Evolutionary conservation across 2,113 vertebrate genomes (phyloP).

Genomic region (Apeltes quadracus): DNA sequence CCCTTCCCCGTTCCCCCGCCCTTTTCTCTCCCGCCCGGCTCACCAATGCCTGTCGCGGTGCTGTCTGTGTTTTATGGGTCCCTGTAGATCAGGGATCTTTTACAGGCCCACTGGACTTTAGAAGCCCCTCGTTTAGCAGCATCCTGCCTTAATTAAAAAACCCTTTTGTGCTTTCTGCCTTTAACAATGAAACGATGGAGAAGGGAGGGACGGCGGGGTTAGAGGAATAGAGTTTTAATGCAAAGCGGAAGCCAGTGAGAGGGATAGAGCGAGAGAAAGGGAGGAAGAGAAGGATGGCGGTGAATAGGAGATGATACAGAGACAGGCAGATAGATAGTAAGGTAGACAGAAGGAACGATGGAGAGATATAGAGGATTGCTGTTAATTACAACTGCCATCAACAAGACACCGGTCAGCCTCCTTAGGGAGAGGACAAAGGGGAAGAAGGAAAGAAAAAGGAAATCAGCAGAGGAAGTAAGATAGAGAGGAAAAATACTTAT

Average conservation of each 20-base stretch:
- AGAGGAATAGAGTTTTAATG: constrained; percentile 62
- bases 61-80: constrained; percentile 77
- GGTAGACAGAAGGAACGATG: constrained; percentile 76
- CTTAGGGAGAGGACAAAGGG: constrained; percentile 68
- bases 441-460: constrained; percentile 15
- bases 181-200: constrained; percentile 72
- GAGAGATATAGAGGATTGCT: constrained; percentile 85
- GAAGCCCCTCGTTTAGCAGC: constrained; percentile 78
- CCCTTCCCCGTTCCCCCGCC: constrained; percentile 38
- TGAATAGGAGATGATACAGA: constrained; percentile 73
- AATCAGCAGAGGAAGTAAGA: constrained; percentile 9
- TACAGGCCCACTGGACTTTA: constrained; percentile 80
- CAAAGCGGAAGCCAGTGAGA: constrained; percentile 37
- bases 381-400: constrained; percentile 95
- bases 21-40: constrained; percentile 26
- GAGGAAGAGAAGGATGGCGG: constrained; percentile 68
- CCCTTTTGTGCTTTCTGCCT: constrained; percentile 78
- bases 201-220: constrained; percentile 58
- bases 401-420: constrained; percentile 79
- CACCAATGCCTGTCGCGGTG: constrained; percentile 59
- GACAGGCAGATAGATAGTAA: constrained; percentile 84
- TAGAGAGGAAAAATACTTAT: constrained; percentile 21
- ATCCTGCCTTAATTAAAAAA: constrained; percentile 81
- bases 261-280: constrained; percentile 34
- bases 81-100: constrained; percentile 77